phyloP scores from a whole-genome alignment of 2,888 invertebrate species.

The Andrena minutula region DNA sequence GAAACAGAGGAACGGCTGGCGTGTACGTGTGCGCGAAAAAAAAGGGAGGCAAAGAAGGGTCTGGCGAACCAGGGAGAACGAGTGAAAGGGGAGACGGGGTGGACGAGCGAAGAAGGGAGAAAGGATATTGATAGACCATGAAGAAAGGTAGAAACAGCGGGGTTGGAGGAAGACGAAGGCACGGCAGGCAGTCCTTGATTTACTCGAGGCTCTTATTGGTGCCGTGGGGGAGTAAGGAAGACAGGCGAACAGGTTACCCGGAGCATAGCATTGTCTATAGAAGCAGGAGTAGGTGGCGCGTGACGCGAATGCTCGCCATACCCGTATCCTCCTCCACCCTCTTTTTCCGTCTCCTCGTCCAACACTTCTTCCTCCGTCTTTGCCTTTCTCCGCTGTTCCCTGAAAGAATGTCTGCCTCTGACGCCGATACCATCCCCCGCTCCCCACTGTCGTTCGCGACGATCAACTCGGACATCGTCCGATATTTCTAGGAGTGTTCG shows the following conservation, averaged over 20 bases:
- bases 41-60: neutral
- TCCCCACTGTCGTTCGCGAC: conserved; percentile 21
- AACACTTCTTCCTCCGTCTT: conserved; percentile 28
- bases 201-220: conserved; percentile 72
- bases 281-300: conserved; percentile 75
- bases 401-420: conserved; percentile 49
- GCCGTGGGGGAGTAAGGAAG: conserved; percentile 54
- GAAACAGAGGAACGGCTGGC: conserved; percentile 8
- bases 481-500: conserved; percentile 54
- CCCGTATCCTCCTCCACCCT: conserved; percentile 32
- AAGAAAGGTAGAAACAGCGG: neutral
- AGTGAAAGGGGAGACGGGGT: neutral
- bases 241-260: conserved; percentile 75
- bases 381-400: conserved; percentile 9
- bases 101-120: conserved; percentile 20
- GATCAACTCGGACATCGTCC: conserved; percentile 52
- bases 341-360: conserved; percentile 39
- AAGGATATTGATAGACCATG: neutral
- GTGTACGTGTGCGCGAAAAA: neutral
- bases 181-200: conserved; percentile 72
- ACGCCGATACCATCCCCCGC: conserved; percentile 15
- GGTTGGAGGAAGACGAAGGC: conserved; percentile 15
- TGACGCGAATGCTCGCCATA: conserved; percentile 76
- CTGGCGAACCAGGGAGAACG: neutral
- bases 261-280: conserved; percentile 71